Evolutionary conservation across 2,797 vertebrate species (phyloP), one percentile per base, ranked within the genome.

Genomic region (Chloroceryle inda): DNA sequence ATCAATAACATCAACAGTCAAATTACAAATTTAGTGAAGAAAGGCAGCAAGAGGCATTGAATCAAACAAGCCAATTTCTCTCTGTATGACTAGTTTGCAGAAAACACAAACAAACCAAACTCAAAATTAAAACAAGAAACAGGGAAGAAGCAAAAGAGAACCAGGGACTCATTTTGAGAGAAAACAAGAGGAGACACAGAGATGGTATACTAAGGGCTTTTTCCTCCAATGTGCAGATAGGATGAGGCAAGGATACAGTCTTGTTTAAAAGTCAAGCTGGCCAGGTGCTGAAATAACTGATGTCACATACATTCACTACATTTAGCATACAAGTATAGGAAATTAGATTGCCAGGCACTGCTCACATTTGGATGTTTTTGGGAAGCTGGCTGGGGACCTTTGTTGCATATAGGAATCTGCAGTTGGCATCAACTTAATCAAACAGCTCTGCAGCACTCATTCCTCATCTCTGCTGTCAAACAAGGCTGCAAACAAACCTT

Each of bases 11-110:
- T 50, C 26, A 3, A 52, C 31, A 75, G 38, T 9, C 61, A 80
- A 89, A 91, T 89, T 53, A 91, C 52, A 85, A 74, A 80, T 80
- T 61, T 52, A 62, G 15, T 68, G 38, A 88, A 88, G 61, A 80
- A 75, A 87, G 37, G 11, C 63, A 85, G 82, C 59, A 92, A 89
- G 21, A 82, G 45, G 38, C 50, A 72, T 3, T 35, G 24, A 83
- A 55, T 81, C 56, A 64, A 85, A 59, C 14, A 92, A 85, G 76
- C 31, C 3, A 35, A 40, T 83, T 92, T 88, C 29, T 74, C 19
- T 89, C 53, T 67, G 8, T 77, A 31, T 40, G 53, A 74, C 38
- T 44, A 11, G 10, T 89, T 72, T 71, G 22, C 27, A 58, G 35
- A 87, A 91, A 89, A 77, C 23, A 50, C 17, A 68, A 93, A 78